phyloP scores from a whole-genome alignment of 2,797 vertebrate genomes.

The Chaunax sp. region DNA sequence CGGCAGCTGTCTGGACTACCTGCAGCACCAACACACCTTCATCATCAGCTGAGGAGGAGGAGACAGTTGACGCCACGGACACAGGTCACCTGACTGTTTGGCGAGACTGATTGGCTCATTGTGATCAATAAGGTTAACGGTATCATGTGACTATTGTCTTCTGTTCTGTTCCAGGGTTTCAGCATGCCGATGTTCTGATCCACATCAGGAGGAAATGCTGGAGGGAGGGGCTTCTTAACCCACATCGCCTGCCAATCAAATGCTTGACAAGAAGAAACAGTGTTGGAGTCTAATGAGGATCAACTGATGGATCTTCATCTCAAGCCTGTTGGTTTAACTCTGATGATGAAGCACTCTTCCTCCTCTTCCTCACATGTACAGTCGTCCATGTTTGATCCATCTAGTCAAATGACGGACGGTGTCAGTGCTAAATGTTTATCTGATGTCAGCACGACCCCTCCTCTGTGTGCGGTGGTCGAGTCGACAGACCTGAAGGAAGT shows the following conservation, averaged over 20 bases:
- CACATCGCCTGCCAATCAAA: constrained; percentile 72
- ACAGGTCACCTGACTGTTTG: no score
- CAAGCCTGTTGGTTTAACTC: constrained; percentile 51
- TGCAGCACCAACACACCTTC: no score
- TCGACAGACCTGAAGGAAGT: constrained; percentile 44
- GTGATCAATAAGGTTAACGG: no score
- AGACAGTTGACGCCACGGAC: no score
- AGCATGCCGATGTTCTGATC: constrained; percentile 99
- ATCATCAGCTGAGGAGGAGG: no score
- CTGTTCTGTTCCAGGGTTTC: constrained; percentile 87
- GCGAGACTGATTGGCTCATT: no score
- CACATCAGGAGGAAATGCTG: constrained; percentile 46
- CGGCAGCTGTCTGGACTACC: no score
- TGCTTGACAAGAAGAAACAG: constrained; percentile 74
- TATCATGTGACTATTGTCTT: constrained; percentile 13
- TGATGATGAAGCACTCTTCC: constrained; percentile 22
- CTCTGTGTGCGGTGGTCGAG: constrained; percentile 54
- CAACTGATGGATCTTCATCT: constrained; percentile 26
- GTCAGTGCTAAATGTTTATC: constrained; percentile 75
- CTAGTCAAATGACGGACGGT: constrained; percentile 53
- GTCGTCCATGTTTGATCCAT: constrained; percentile 68
- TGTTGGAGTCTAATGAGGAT: constrained; percentile 72
- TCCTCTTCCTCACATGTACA: constrained; percentile 71
- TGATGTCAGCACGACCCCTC: neutral
- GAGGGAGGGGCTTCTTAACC: constrained; percentile 21